Evolutionary conservation across 1,140 invertebrate species (phyloP), one percentile per base, ranked within the genome.

Genomic region (Oncopodura yosiiana): DNA sequence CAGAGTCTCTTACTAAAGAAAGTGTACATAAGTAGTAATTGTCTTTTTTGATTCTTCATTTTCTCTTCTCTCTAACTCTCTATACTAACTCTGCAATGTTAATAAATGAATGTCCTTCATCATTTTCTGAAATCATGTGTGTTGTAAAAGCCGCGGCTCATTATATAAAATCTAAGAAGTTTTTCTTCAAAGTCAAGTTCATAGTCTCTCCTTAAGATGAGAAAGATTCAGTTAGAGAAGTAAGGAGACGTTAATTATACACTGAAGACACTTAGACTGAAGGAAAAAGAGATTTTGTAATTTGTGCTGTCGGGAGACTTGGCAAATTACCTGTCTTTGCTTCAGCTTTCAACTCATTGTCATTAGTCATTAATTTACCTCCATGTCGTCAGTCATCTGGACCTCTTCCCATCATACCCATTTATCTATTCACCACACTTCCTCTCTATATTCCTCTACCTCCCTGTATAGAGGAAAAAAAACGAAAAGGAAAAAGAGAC

Each of bases 231-330:
- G 30, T 34, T 11, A 18, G 46, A n/a, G n/a, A n/a, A n/a, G n/a
- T n/a, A n/a, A n/a, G n/a, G 50, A 53, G 37, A 58, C 50, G 56
- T 39, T 59, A 59, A 59, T 59, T 59, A 59, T 54, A 59, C 44
- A 41, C 30, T 39, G 41, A 21, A 9, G 19, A 18, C 46, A 21
- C 30, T 21, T 14, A 14, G 21, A 34, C 27, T n/a, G n/a, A n/a
- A n/a, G n/a, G n/a, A n/a, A n/a, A n/a, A n/a, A n/a, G n/a, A n/a
- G n/a, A n/a, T n/a, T n/a, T n/a, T n/a, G n/a, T n/a, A n/a, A n/a
- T n/a, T n/a, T n/a, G 16, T 29, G 18, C 18, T 46, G 42, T 51
- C 29, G 46, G 56, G 34, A 50, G 45, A 54, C 51, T 59, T 54
- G 57, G 37, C 51, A 59, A 60, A 55, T 60, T 52, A 50, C 52